A percentile compares a stretch with the other conserved stretches of the same genome.
Evolutionary conservation across 2,888 invertebrate species (phyloP).

Genomic region (Dromius quadrimaculatus): DNA sequence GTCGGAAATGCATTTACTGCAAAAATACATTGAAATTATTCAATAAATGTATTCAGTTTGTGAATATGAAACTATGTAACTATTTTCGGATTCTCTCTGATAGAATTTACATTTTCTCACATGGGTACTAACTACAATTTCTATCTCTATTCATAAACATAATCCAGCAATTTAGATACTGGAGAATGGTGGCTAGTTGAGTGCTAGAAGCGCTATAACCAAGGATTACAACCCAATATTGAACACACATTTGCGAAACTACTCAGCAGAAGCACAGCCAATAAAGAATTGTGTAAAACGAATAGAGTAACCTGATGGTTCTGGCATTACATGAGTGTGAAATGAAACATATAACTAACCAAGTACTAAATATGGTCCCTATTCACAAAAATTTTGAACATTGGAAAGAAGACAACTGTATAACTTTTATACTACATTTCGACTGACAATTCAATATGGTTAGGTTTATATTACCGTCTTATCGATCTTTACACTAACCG

Average conservation of each 20-base stretch:
- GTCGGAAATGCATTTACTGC: no score
- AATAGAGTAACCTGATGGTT: no score
- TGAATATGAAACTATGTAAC: no score
- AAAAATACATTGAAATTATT: no score
- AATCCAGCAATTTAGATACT: conserved; percentile 34
- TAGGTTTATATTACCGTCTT: background rate
- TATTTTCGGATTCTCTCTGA: background rate
- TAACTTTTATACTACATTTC: background rate
- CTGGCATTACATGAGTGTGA: no score
- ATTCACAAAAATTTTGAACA: background rate
- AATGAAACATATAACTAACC: no score
- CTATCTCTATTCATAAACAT: conserved; percentile 45
- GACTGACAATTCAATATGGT: background rate
- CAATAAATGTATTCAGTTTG: no score
- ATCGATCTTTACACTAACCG: no score
- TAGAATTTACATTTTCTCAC: conserved; percentile 35
- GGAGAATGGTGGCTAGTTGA: background rate
- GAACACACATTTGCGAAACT: conserved; percentile 9
- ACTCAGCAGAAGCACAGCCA: conserved; percentile 22
- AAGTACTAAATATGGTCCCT: background rate
- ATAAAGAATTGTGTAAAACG: conserved; percentile 20
- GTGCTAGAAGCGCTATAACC: conserved; percentile 14
- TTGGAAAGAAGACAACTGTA: background rate
- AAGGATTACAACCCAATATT: conserved; percentile 11
- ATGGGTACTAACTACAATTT: conserved; percentile 27